Evolutionary conservation across 2,797 vertebrate species (phyloP), one percentile per base, ranked within the genome.

Genomic region (Labroides dimidiatus): DNA sequence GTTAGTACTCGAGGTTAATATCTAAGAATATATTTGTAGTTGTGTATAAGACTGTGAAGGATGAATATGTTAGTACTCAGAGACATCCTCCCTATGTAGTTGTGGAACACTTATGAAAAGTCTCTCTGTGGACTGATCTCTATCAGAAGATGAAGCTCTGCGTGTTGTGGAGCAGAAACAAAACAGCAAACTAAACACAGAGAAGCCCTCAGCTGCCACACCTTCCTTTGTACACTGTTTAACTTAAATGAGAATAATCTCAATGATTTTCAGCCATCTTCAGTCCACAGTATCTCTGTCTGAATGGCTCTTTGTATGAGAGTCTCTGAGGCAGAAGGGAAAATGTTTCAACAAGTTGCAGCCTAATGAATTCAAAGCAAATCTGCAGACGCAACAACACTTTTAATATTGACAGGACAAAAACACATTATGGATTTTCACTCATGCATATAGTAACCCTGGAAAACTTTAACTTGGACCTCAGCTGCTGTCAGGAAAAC

Each of bases 221-320:
- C 77, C 77, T 70, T 75, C 64, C 49, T 75, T 75, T 74, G 60
- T 68, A 75, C 66, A 52, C 59, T 77, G 41, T 79, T 67, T 50
- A n/a, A 66, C 60, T 57, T 37, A 68, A 75, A 56, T 27, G 21
- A 67, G 45, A 76, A 43, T 50, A 72, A 75, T 56, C 45, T 12
- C 41, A 27, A 20, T 65, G 1, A 61, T 72, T 64, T 45, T 51
- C n/a, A 67, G 1, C 33, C 2, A 23, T 64, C 66, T 70, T n/a
- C n/a, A n/a, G 33, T 73, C 71, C 16, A 3, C 53, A 21, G 58
- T 63, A 37, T n/a, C 30, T 63, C 9, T 0, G 15, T 55, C 66
- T 76, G 55, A 84, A 66, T 19, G 54, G 24, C 30, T 62, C 48
- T 65, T 83, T 85, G 70, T 84, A 4, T 72, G 11, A 42, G 16